Evolutionary conservation across 2,888 invertebrate genomes (phyloP), one percentile per base, ranked within the genome.

Genomic region (Eupithecia tripunctaria): DNA sequence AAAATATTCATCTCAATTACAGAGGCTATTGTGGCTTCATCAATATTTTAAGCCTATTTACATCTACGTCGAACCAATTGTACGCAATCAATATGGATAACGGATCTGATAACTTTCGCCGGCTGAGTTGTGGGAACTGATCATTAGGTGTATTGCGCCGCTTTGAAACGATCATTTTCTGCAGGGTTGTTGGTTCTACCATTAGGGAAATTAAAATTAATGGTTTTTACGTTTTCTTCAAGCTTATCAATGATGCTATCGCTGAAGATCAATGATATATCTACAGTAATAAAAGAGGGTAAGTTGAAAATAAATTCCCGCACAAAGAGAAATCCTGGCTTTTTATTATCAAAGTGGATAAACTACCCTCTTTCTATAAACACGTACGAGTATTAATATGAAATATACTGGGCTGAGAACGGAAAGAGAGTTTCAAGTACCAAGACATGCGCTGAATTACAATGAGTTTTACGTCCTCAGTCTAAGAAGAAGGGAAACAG

Each of bases 371-470:
- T 73, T 78, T 71, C 77, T 74, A 73, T 71, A 68, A 79, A 80
- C 85, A 87, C 84, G 84, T 83, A 82, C 81, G 67, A 75, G 77
- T 77, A 81, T 84, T 82, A 85, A 84, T 84, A 84, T 79, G 83
- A 86, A 79, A 84, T 82, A 77, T 76, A 80, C 77, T 78, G 67
- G 47, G 67, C 72, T 67, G 72, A 79, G 80, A 82, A 81, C 88
- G 88, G 89, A 88, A 88, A 84, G 82, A 83, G 86, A 83, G 84
- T 82, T 83, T 82, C 83, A 83, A 84, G 82, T 81, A 82, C 76
- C 78, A 69, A 76, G 71, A 81, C 86, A 79, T 84, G 78, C 82
- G 75, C 82, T 82, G 89, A 86, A 89, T 89, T 80, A 85, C 85
- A 89, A 89, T 89, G 79, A 85, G 79, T 80, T 80, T 80, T 76